Evolutionary conservation across 2,888 invertebrate genomes (phyloP).

Genomic region (Drosophila pullipes): DNA sequence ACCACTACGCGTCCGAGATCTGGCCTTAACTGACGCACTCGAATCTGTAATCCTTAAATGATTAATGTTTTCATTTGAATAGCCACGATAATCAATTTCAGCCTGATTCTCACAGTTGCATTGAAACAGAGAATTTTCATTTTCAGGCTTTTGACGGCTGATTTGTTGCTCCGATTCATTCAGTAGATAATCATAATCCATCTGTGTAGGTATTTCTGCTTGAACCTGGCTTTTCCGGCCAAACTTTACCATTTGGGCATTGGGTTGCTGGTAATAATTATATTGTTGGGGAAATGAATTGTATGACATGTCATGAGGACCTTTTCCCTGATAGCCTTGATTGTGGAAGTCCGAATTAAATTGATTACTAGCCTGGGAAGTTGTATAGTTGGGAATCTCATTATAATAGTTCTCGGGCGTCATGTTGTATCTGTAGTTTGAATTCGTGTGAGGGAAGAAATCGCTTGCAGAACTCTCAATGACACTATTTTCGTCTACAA

Average conservation of each 20-base stretch:
- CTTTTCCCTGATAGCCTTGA: no score
- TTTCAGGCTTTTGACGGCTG: background rate
- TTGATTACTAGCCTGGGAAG: background rate
- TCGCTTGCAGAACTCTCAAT: background rate
- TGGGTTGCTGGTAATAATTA: background rate
- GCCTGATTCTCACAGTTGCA: background rate
- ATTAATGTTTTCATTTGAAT: background rate
- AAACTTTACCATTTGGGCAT: background rate
- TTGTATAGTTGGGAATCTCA: background rate
- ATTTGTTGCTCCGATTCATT: background rate
- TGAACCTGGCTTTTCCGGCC: no score
- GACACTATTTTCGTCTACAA: background rate
- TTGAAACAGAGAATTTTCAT: background rate
- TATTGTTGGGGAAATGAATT: background rate
- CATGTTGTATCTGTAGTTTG: background rate
- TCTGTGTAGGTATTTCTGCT: background rate
- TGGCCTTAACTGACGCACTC: background rate
- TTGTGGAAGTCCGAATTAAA: background rate
- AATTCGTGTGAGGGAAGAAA: background rate
- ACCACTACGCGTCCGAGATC: slow-evolving; percentile 24
- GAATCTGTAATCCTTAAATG: background rate
- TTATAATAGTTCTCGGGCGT: background rate
- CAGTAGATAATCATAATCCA: background rate
- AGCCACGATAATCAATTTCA: background rate
- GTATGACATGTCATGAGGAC: background rate